Base-by-base conservation (phyloP, 2,113 vertebrate species). In the Callospermophilus lateralis region DNA sequence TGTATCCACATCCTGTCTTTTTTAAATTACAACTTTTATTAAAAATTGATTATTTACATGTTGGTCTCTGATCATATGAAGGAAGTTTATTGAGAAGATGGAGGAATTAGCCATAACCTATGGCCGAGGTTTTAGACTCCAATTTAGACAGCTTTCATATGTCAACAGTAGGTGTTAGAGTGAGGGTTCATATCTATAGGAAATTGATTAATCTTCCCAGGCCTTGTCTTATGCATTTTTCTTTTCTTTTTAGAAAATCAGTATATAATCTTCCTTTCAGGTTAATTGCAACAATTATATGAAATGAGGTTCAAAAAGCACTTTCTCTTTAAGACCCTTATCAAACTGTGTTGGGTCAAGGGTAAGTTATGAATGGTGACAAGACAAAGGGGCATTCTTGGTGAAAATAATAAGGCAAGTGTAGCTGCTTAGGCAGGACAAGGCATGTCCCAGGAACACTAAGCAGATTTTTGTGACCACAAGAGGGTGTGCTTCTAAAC, bases 381-480 rank as follows among this genome's bases (percentile, higher is more conserved):
- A 28, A 85, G 24, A 70, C 3, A 80, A 13, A 93, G 42, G 19
- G 5, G 7, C n/a, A 28, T 74, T 86, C 7, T 39, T 51, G 19
- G 24, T 70, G 20, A 34, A 61, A 76, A 89, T 34, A 70, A 63
- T 11, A 42, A 48, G 11, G 8, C 9, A 63, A 80, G 17, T 42
- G 8, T 15, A 79, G 37, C 0, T 30, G 16, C 2, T 0, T 63
- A 39, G 8, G 20, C 12, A 55, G 22, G 32, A 58, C 6, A 3
- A 34, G 13, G 1, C 3, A 4, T 16, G 26, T 10, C 4, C 3
- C 26, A 48, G 15, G 9, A 28, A 17, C 9, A 26, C 53, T 48
- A 63, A 81, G 20, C 4, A 85, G 30, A 61, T 24, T 30, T 92
- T 48, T 72, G 11, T 30, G 34, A 61, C 28, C 30, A 72, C n/a